phyloP scores from a whole-genome alignment of 37 sponge, comb jelly and placozoan species.

The Lycopodina hypogea region DNA sequence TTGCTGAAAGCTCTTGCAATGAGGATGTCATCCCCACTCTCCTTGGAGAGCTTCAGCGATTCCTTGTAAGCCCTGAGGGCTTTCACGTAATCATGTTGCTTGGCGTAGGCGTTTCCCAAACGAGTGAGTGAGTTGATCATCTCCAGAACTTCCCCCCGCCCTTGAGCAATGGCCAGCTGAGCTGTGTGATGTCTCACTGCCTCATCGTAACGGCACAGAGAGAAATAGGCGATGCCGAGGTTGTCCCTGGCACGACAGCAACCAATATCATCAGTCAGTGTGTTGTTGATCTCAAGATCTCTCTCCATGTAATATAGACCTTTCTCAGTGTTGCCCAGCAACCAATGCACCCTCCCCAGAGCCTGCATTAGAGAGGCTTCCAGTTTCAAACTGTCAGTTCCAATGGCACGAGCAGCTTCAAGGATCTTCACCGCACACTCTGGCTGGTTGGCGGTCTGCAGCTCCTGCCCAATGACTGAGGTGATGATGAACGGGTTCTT shows the following conservation, averaged over 20 bases:
- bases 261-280: constrained; percentile 67
- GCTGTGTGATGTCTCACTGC: constrained; percentile 63
- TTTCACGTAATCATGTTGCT: constrained; percentile 44
- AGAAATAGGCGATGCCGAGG: constrained; percentile 65
- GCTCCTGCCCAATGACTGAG: constrained; percentile 87
- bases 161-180: constrained; percentile 69
- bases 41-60: constrained; percentile 55
- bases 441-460: constrained; percentile 49
- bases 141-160: constrained; percentile 41
- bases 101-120: constrained; percentile 71
- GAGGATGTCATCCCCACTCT: constrained; percentile 37
- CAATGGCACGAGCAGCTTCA: constrained; percentile 76
- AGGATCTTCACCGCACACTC: constrained; percentile 76
- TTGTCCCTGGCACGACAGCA: constrained; percentile 73
- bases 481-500: constrained; percentile 85
- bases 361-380: constrained; percentile 88
- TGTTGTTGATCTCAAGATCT: constrained; percentile 65
- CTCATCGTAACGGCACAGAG: constrained; percentile 60
- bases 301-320: constrained; percentile 85
- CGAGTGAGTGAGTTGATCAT: constrained; percentile 66
- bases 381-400: constrained; percentile 88
- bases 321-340: constrained; percentile 56
- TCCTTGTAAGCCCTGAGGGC: constrained; percentile 82
- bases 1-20: constrained; percentile 46
- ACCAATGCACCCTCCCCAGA: constrained; percentile 89